Conservation (phyloP, 2,797 vertebrate genomes). For the Enteromius anoplus region DNA sequence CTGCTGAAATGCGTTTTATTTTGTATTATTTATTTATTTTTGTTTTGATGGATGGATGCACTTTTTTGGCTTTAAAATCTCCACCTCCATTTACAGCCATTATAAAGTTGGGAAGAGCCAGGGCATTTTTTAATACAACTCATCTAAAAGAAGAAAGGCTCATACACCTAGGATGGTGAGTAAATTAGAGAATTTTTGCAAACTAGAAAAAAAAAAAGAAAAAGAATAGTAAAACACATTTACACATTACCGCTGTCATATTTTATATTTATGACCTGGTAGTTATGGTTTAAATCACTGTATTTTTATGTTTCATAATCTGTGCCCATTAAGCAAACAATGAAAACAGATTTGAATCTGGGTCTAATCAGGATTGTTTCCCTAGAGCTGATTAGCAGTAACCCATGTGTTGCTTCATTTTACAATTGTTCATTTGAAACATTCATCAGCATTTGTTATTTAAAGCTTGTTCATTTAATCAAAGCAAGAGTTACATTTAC, state of each 20-base stretch:
- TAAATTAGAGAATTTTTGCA: background rate
- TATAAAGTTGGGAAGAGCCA: too few relatives aligned
- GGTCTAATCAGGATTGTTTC: background rate
- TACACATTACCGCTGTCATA: background rate
- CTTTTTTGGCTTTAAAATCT: too few relatives aligned
- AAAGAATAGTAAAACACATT: background rate
- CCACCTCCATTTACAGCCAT: too few relatives aligned
- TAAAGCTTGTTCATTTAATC: background rate
- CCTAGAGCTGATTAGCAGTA: background rate
- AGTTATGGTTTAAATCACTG: background rate
- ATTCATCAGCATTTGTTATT: background rate
- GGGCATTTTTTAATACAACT: too few relatives aligned
- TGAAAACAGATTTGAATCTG: background rate
- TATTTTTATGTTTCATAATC: conserved; percentile 16
- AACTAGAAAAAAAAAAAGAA: background rate
- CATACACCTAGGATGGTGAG: too few relatives aligned
- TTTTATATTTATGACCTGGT: background rate
- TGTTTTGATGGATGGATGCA: too few relatives aligned
- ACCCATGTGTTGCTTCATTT: background rate
- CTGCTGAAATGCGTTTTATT: too few relatives aligned
- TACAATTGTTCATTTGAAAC: background rate
- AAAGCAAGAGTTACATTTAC: background rate
- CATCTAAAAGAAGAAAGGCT: too few relatives aligned
- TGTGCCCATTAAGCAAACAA: background rate
- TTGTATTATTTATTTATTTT: too few relatives aligned